Evolutionary conservation across 2,797 vertebrate species (phyloP), one percentile per base, ranked within the genome.

Genomic region (Melanotaenia pygmaea): DNA sequence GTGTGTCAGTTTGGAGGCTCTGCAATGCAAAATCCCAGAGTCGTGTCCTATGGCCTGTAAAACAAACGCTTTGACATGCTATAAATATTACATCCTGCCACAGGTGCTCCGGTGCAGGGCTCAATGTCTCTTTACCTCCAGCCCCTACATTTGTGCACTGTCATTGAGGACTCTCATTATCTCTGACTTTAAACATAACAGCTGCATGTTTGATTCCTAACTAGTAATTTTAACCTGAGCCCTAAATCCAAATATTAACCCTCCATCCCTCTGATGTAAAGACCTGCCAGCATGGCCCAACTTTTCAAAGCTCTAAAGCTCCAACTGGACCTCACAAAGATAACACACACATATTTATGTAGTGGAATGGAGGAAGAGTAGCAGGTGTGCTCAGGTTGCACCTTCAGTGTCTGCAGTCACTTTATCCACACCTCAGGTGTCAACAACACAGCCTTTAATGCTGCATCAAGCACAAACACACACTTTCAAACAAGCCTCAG

Each of bases 391-490:
- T 92, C 89, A 59, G 67, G 85, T 91, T 88, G 40, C 88, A 18
- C 18, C 14, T 51, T 7, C 75, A 67, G 85, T 72, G 79, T 80
- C 71, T 75, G 72, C 40, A 73, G 82, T 80, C 85, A 88, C 75
- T 80, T 70, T 67, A 88, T 83, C 83, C 59, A 91, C 88, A 90
- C 90, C 77, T 83, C 73, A 80, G 84, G 88, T 88, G 90, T 88
- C 73, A 26, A 79, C 68, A 70, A 70, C 72, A 66, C 65, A 76
- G 10, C 16, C 76, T 78, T 69, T 4, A 4, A 43, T 18, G 35
- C 61, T 47, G 24, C 34, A 11, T 38, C 56, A 2, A 59, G 69
- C 60, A 74, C 72, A 67, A 3, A 26, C 64, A 69, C 69, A 26
- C 64, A 71, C 67, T 20, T 51, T 11, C 16, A 43, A 14, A 67